Conservation (phyloP, 1,140 invertebrate genomes). For the Aphidius gifuensis region DNA sequence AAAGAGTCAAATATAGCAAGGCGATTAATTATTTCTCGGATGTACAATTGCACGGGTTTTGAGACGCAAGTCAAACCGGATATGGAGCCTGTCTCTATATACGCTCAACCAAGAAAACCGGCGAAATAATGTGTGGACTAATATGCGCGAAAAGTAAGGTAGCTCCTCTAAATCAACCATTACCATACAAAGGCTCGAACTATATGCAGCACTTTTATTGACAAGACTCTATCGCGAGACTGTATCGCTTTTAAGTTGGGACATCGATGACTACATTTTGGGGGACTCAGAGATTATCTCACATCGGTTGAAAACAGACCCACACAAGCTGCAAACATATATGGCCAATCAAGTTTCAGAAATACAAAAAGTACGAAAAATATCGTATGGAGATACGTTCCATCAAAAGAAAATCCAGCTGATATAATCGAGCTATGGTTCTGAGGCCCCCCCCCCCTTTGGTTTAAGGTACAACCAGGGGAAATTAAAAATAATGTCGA, state of each 20-base stretch:
- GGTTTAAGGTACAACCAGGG: too few species aligned
- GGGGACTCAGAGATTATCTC: slow-evolving; percentile 30
- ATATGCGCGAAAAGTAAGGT: slow-evolving; percentile 31
- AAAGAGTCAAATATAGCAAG: slow-evolving; percentile 24
- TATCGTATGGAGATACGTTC: too few species aligned
- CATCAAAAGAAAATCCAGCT: too few species aligned
- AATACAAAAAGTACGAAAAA: too few species aligned
- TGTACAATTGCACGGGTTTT: slow-evolving; percentile 32
- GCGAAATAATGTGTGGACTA: not conserved
- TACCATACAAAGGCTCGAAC: slow-evolving; percentile 32
- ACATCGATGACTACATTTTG: slow-evolving; percentile 19
- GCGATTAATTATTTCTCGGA: not conserved
- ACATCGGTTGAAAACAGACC: slow-evolving; percentile 21
- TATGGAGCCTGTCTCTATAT: slow-evolving; percentile 30
- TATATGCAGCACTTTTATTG: slow-evolving; percentile 27
- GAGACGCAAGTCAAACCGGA: slow-evolving; percentile 29
- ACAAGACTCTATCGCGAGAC: slow-evolving; percentile 14
- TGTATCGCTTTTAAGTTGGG: not conserved
- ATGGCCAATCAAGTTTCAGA: slow-evolving; percentile 21
- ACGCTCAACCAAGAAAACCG: slow-evolving; percentile 8
- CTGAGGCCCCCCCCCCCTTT: too few species aligned
- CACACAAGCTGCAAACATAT: slow-evolving; percentile 4
- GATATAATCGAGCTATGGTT: too few species aligned
- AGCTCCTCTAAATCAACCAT: slow-evolving; percentile 38
- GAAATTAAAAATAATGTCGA: too few species aligned